Conservation (phyloP, 1,140 invertebrate species). For the Leucophenga varia region DNA sequence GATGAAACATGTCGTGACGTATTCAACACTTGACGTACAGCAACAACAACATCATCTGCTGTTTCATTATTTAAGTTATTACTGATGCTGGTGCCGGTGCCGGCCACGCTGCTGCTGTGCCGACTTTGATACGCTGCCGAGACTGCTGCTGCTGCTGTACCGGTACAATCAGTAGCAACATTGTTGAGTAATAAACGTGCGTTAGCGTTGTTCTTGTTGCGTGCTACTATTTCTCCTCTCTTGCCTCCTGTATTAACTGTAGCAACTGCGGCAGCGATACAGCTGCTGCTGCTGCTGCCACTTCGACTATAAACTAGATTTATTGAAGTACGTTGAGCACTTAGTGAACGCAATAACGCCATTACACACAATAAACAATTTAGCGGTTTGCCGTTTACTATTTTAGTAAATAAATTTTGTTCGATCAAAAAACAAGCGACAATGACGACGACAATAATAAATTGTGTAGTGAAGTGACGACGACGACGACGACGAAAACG, state of each 20-base stretch:
- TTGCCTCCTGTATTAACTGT: constrained; percentile 7
- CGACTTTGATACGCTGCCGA: not conserved
- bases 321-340: constrained; percentile 43
- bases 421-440: constrained; percentile 21
- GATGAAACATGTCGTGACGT: not conserved
- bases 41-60: not conserved
- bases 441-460: constrained; percentile 36
- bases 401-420: constrained; percentile 19
- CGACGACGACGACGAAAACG: constrained; percentile 28
- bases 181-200: not conserved
- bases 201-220: not conserved
- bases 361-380: constrained; percentile 33
- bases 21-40: constrained; percentile 1
- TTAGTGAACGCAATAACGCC: constrained; percentile 54
- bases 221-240: constrained; percentile 2
- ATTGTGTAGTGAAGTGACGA: too few species aligned
- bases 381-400: constrained; percentile 11
- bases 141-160: not conserved
- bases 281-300: constrained; percentile 18
- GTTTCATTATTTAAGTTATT: not conserved
- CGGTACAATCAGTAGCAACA: not conserved
- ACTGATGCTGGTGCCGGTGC: not conserved
- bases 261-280: constrained; percentile 13
- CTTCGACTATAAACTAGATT: constrained; percentile 40
- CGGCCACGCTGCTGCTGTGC: not conserved